These are phyloP conservation scores for Diplazon laetatorius DNA, from an alignment of 2,888 invertebrate genomes.

Conservation along the genomic window DNA sequence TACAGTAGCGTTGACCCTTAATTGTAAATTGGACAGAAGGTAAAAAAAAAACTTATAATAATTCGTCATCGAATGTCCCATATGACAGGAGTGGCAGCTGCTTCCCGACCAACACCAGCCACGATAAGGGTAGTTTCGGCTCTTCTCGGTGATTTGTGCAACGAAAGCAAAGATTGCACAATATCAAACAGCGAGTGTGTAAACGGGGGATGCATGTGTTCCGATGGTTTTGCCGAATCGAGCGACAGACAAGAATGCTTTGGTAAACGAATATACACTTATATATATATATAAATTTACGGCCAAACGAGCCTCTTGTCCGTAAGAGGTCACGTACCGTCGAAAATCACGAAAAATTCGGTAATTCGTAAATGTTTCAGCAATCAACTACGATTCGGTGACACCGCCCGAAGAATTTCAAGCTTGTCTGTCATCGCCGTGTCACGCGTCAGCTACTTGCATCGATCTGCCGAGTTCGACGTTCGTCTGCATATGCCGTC, in stretches of 20 bases:
- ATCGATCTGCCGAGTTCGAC: conserved; percentile 88
- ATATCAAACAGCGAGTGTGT: conserved; percentile 90
- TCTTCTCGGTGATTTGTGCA: conserved; percentile 91
- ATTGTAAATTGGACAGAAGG: too few species aligned
- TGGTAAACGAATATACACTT: too few species aligned
- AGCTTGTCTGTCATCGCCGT: conserved; percentile 90
- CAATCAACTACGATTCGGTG: conserved; percentile 81
- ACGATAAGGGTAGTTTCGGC: conserved; percentile 87
- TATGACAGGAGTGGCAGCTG: conserved; percentile 81
- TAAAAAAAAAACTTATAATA: conserved; percentile 17
- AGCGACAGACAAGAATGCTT: conserved; percentile 87
- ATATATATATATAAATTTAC: not conserved
- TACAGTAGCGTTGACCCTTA: too few species aligned
- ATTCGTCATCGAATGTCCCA: conserved; percentile 57
- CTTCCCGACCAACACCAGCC: conserved; percentile 86
- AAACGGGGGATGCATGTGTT: conserved; percentile 89
- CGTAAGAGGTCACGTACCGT: not conserved
- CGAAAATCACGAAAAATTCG: not conserved
- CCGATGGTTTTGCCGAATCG: conserved; percentile 86
- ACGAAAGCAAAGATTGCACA: conserved; percentile 87
- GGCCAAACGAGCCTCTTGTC: not conserved
- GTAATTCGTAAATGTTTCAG: conserved; percentile 1
- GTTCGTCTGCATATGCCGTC: conserved; percentile 89
- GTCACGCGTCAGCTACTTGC: conserved; percentile 90
- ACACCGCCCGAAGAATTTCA: conserved; percentile 87